A percentile compares a stretch with the other conserved stretches of the same genome.
These are phyloP conservation scores for Propsilocerus akamusi DNA, from an alignment of 1,140 invertebrate genomes.

Conservation along the genomic window DNA sequence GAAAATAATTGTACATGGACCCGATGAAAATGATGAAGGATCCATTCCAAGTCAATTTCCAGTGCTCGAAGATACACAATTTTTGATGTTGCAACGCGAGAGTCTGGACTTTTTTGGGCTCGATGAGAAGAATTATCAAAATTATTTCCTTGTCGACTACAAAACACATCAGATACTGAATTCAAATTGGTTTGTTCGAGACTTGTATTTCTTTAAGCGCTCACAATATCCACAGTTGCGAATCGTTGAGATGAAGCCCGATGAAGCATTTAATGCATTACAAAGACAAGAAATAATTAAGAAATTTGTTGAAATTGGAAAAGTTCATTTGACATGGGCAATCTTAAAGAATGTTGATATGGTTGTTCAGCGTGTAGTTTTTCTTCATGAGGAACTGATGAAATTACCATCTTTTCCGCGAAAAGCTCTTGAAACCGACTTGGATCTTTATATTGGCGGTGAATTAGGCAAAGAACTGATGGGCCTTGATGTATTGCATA, in stretches of 20 bases:
- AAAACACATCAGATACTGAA: conserved; percentile 97
- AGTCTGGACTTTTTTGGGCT: conserved; percentile 96
- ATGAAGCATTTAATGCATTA: conserved; percentile 76
- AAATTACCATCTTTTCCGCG: conserved; percentile 96
- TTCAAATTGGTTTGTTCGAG: conserved; percentile 81
- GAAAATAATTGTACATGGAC: conserved; percentile 96
- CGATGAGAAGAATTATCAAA: conserved; percentile 69
- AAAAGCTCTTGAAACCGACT: conserved; percentile 91
- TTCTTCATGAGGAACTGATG: conserved; percentile 96
- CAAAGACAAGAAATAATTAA: conserved; percentile 83
- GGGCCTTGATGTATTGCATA: conserved; percentile 90
- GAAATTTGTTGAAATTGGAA: conserved; percentile 96
- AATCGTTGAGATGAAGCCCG: conserved; percentile 83
- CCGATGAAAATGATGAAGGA: conserved; percentile 59
- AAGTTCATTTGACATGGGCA: conserved; percentile 75
- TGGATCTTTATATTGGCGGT: conserved; percentile 82
- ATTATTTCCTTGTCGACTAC: conserved; percentile 91
- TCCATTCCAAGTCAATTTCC: conserved; percentile 97
- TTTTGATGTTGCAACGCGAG: conserved; percentile 87
- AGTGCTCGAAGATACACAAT: conserved; percentile 97
- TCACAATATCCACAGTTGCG: conserved; percentile 95
- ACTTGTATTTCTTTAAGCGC: conserved; percentile 97
- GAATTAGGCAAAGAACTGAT: conserved; percentile 81
- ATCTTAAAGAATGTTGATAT: conserved; percentile 80
- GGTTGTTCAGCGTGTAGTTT: conserved; percentile 92